phyloP scores from a whole-genome alignment of 1,140 invertebrate genomes.

The Zeugodacus cucurbitae region DNA sequence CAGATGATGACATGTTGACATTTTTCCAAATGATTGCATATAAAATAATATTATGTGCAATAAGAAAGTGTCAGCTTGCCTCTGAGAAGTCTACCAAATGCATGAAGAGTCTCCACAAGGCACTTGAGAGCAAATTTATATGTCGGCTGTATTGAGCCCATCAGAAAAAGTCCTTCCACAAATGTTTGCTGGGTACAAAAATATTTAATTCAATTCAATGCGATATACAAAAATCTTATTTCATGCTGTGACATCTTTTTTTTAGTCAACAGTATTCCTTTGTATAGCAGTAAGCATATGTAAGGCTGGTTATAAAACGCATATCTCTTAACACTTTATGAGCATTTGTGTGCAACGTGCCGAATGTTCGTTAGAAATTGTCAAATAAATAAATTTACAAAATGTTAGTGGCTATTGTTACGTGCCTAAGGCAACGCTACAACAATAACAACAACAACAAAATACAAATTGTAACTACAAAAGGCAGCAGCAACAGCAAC shows the following conservation, averaged over 20 bases:
- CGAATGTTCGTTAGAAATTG: slow-evolving; percentile 1
- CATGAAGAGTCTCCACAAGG: too few relatives aligned
- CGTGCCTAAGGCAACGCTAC: not conserved
- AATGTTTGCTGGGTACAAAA: too few relatives aligned
- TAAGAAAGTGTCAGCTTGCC: too few relatives aligned
- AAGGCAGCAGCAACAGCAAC: not conserved
- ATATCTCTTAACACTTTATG: slow-evolving; percentile 19
- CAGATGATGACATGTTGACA: too few relatives aligned
- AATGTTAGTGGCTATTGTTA: not conserved
- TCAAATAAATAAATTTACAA: slow-evolving; percentile 23
- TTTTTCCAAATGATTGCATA: too few relatives aligned
- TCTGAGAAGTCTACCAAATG: too few relatives aligned
- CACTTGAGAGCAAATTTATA: too few relatives aligned
- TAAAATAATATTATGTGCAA: too few relatives aligned
- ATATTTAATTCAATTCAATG: too few relatives aligned
- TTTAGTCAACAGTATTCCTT: too few relatives aligned
- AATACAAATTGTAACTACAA: not conserved
- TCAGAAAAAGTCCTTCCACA: too few relatives aligned
- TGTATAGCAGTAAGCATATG: not conserved
- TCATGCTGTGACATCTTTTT: not conserved
- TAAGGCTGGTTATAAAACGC: not conserved
- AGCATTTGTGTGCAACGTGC: not conserved
- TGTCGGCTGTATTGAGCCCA: too few relatives aligned
- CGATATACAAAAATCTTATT: not conserved
- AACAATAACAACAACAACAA: not conserved